Conservation (phyloP, 1,140 invertebrate species). For the Brachionus sp. region DNA sequence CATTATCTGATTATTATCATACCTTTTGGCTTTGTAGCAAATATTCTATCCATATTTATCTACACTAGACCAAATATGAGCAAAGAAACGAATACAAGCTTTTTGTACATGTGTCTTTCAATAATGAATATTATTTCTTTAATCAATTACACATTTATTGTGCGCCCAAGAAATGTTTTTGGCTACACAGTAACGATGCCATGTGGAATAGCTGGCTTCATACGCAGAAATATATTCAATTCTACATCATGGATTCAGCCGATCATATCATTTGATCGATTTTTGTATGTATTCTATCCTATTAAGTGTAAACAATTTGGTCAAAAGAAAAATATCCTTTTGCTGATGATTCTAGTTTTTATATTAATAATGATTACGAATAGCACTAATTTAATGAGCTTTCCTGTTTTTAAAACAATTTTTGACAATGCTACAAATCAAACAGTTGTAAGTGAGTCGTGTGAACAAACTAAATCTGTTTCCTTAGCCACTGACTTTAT, state of each 20-base stretch:
- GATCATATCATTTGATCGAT: slow-evolving; percentile 14
- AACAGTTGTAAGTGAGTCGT: neutral
- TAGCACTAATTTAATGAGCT: neutral
- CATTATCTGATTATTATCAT: slow-evolving; percentile 7
- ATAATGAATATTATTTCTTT: slow-evolving; percentile 27
- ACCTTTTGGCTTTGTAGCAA: neutral
- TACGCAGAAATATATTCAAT: slow-evolving; percentile 18
- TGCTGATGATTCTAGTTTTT: neutral
- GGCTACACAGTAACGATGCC: neutral
- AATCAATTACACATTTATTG: slow-evolving; percentile 12
- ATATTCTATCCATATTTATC: neutral
- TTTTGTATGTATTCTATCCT: neutral
- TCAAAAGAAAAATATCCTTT: neutral
- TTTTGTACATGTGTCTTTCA: slow-evolving; percentile 23
- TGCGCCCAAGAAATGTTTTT: neutral
- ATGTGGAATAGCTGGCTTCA: neutral
- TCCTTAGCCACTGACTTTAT: slow-evolving; percentile 14
- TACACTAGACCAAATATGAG: neutral
- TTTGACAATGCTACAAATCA: neutral
- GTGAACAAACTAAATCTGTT: neutral
- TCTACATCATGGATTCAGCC: slow-evolving; percentile 26
- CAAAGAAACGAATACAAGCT: neutral
- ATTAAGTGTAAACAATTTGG: neutral
- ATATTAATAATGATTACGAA: neutral
- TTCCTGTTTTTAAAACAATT: neutral